These are phyloP conservation scores for Anorthoa munda DNA, from an alignment of 2,888 invertebrate species.

Conservation along the genomic window DNA sequence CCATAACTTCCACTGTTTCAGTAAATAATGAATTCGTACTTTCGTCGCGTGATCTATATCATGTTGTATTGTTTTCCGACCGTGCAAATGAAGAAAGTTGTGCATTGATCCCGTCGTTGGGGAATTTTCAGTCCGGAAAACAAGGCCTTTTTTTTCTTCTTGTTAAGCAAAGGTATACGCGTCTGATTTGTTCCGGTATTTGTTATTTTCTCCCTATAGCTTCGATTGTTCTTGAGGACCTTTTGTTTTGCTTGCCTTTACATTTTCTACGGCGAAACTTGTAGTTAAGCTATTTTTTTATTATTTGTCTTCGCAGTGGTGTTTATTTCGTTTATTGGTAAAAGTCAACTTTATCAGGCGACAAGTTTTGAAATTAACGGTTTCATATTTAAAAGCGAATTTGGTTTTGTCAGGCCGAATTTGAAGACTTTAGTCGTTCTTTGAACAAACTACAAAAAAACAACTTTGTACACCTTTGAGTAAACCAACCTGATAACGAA, in stretches of 20 bases:
- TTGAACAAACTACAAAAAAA: too few species aligned
- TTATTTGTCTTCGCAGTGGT: background rate
- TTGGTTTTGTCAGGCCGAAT: too few species aligned
- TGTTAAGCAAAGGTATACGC: slow-evolving; percentile 74
- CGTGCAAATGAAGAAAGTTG: slow-evolving; percentile 79
- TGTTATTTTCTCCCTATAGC: slow-evolving; percentile 76
- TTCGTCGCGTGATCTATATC: slow-evolving; percentile 25
- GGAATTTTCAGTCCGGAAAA: slow-evolving; percentile 73
- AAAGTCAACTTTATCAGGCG: background rate
- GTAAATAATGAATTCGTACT: slow-evolving; percentile 27
- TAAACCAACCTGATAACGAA: too few species aligned
- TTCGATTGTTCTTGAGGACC: slow-evolving; percentile 72
- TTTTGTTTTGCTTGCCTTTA: slow-evolving; percentile 67
- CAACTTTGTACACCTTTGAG: too few species aligned
- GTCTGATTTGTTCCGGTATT: slow-evolving; percentile 82
- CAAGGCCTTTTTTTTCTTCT: slow-evolving; percentile 71
- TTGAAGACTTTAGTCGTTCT: background rate
- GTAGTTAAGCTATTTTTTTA: slow-evolving; percentile 64
- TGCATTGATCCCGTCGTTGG: slow-evolving; percentile 71
- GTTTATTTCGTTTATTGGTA: background rate
- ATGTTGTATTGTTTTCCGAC: slow-evolving; percentile 45
- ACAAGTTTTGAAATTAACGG: background rate
- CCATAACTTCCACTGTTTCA: slow-evolving; percentile 11
- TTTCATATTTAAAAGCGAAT: too few species aligned
- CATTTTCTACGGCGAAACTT: slow-evolving; percentile 59